Percentiles rank a stretch among this genome's conserved stretches.
Conservation (phyloP, 30 jellyfish, hydroid and myxozoan species). For the Aurelia aurita region DNA sequence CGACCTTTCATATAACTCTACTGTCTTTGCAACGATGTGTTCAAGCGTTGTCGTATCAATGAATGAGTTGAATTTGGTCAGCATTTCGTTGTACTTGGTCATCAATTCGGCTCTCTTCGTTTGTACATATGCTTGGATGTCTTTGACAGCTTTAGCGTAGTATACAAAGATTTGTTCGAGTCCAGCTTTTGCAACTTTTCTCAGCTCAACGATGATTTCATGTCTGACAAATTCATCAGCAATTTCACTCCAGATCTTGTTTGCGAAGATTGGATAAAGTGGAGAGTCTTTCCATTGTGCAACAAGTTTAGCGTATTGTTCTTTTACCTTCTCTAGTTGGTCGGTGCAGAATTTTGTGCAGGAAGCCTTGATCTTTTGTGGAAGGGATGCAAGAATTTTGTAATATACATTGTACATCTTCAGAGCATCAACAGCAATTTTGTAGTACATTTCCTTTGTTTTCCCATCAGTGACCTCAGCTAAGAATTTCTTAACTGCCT, state of each 20-base stretch:
- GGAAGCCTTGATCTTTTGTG: conserved; percentile 40
- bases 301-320: conserved; percentile 29
- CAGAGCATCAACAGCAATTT: conserved; percentile 2
- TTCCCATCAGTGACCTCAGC: conserved; percentile 67
- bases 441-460: conserved; percentile 48
- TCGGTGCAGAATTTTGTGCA: conserved; percentile 11
- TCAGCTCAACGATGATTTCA: conserved; percentile 75
- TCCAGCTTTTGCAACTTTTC: conserved; percentile 14
- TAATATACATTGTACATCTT: conserved; percentile 10
- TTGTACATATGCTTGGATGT: conserved; percentile 28
- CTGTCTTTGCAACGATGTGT: conserved; percentile 61
- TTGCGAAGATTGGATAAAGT: conserved; percentile 59
- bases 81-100: conserved; percentile 35
- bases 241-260: conserved; percentile 88
- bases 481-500: conserved; percentile 15
- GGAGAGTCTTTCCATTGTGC: conserved; percentile 75
- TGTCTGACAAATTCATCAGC: conserved; percentile 81
- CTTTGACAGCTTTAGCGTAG: conserved; percentile 10
- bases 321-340: conserved; percentile 15
- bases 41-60: conserved; percentile 87
- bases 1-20: not conserved
- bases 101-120: conserved; percentile 24
- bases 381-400: conserved; percentile 24
- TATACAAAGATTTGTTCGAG: not conserved
- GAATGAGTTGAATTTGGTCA: conserved; percentile 25